Conservation (phyloP, 2,113 vertebrate species). For the Neotoma lepida region DNA sequence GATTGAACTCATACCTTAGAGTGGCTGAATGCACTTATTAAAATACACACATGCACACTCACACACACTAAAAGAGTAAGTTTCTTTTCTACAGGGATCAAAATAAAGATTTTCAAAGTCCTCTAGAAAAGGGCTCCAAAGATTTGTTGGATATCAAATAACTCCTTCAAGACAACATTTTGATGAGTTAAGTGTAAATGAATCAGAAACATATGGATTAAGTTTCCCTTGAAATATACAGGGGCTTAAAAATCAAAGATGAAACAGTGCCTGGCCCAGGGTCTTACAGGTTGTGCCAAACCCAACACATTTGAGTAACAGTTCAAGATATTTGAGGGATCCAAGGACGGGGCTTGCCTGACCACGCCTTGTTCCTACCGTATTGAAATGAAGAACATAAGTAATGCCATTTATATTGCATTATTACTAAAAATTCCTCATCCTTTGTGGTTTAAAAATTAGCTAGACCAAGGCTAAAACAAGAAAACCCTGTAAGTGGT, state of each 20-base stretch:
- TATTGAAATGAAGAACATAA: conserved; percentile 71
- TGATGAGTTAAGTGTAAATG: conserved; percentile 82
- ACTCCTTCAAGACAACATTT: conserved; percentile 81
- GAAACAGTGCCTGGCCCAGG: conserved; percentile 75
- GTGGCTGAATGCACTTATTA: conserved; percentile 59
- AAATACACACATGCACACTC: conserved; percentile 34
- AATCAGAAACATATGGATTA: conserved; percentile 82
- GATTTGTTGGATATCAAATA: conserved; percentile 82
- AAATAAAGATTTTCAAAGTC: conserved; percentile 79
- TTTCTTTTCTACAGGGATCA: conserved; percentile 75
- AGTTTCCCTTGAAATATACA: conserved; percentile 81
- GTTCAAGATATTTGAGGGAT: conserved; percentile 76
- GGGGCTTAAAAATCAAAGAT: conserved; percentile 80
- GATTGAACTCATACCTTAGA: conserved; percentile 59
- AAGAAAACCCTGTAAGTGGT: conserved; percentile 60
- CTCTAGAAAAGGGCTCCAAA: conserved; percentile 75
- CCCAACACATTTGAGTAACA: conserved; percentile 75
- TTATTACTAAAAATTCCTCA: conserved; percentile 72
- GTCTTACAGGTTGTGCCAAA: conserved; percentile 77
- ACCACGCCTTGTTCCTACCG: conserved; percentile 71
- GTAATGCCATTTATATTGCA: conserved; percentile 61
- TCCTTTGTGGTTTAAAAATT: conserved; percentile 74
- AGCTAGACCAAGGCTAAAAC: conserved; percentile 62
- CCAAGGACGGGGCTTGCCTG: conserved; percentile 60
- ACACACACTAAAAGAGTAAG: conserved; percentile 43